A percentile compares a stretch with the other conserved stretches of the same genome.
These are phyloP conservation scores for Steinernema feltiae DNA, from an alignment of 1,140 invertebrate genomes.

Conservation along the genomic window DNA sequence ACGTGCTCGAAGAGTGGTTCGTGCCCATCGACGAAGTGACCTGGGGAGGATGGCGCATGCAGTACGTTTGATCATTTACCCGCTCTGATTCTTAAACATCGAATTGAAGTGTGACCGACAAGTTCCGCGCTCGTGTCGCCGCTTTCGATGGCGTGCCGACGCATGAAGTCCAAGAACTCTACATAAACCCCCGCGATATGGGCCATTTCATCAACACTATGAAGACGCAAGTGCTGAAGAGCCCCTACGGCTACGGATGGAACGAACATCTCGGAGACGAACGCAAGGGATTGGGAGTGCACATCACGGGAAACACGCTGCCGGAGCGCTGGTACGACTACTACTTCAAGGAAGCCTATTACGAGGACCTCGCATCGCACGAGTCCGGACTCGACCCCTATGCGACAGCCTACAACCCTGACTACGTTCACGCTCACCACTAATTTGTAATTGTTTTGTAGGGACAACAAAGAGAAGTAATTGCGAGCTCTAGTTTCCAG, in stretches of 20 bases:
- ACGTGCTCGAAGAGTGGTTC: constrained; percentile 49
- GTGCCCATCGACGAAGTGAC: constrained; percentile 21
- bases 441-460: constrained; percentile 14
- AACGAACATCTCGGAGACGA: constrained; percentile 42
- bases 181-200: constrained; percentile 45
- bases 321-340: constrained; percentile 53
- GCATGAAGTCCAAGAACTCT: constrained; percentile 51
- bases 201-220: constrained; percentile 50
- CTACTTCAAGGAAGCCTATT: constrained; percentile 46
- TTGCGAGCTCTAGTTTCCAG: neutral
- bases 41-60: constrained; percentile 32
- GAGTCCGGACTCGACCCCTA: constrained; percentile 37
- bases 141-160: constrained; percentile 34
- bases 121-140: constrained; percentile 27
- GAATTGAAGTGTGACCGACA: constrained; percentile 39
- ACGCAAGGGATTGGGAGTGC: constrained; percentile 16
- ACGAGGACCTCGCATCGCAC: constrained; percentile 39
- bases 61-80: constrained; percentile 24
- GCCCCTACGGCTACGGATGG: constrained; percentile 49
- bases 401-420: constrained; percentile 40
- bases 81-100: neutral
- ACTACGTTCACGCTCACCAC: constrained; percentile 45
- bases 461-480: neutral
- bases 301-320: constrained; percentile 28
- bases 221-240: constrained; percentile 48